These are phyloP conservation scores for Anthopleura xanthogrammica DNA, from an alignment of 92 coral and sea anemone genomes.

Conservation along the genomic window DNA sequence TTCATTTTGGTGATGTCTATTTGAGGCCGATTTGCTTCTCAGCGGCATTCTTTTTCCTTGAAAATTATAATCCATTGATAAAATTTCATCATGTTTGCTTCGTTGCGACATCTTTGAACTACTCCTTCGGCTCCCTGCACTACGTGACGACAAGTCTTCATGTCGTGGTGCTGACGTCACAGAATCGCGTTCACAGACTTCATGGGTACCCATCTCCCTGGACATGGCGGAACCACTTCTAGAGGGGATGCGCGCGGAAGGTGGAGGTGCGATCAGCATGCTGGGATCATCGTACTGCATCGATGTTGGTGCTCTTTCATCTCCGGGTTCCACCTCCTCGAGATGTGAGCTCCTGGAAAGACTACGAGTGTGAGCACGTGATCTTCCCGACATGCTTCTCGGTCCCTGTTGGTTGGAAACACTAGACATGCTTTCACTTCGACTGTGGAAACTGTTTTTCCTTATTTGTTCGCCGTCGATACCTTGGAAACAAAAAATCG, in stretches of 20 bases:
- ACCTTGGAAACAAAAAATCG: neutral
- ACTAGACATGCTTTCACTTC: constrained; percentile 60
- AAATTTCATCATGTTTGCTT: neutral
- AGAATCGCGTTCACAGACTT: neutral
- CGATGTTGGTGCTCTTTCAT: constrained; percentile 3
- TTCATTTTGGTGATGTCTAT: neutral
- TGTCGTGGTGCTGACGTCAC: constrained; percentile 7
- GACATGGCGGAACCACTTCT: neutral
- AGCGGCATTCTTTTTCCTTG: neutral
- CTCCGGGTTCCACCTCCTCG: constrained; percentile 34
- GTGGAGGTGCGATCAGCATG: constrained; percentile 18
- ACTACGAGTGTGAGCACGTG: constrained; percentile 37
- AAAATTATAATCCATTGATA: neutral
- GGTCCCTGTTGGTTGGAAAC: constrained; percentile 47
- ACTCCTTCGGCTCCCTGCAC: neutral
- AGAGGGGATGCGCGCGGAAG: constrained; percentile 1
- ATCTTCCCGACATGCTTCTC: constrained; percentile 58
- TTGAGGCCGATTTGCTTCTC: constrained; percentile 24
- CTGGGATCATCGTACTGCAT: constrained; percentile 6
- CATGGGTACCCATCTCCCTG: neutral
- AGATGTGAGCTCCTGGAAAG: constrained; percentile 13
- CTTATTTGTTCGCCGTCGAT: neutral
- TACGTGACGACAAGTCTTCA: constrained; percentile 1
- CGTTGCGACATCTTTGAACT: constrained; percentile 17
- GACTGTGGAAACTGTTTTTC: constrained; percentile 26